Evolutionary conservation across 2,797 vertebrate species (phyloP).

Genomic region (Antrozous pallidus): DNA sequence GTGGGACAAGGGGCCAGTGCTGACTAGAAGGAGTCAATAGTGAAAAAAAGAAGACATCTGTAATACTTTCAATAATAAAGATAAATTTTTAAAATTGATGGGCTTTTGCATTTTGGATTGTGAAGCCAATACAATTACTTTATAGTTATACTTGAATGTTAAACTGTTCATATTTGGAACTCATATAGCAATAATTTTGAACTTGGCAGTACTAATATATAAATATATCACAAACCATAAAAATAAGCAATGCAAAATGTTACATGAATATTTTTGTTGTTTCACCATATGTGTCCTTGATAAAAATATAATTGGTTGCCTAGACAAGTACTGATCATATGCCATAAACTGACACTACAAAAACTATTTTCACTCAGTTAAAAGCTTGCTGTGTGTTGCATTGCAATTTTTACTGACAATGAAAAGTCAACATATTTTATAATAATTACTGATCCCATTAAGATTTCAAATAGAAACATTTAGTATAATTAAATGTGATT

Average conservation of each 20-base stretch:
- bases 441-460: constrained; percentile 54
- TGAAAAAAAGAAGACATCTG: too few relatives aligned
- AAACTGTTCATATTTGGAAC: constrained; percentile 13
- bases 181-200: neutral
- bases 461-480: constrained; percentile 49
- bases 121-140: neutral
- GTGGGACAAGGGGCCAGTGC: too few relatives aligned
- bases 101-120: neutral
- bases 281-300: neutral
- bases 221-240: constrained; percentile 27
- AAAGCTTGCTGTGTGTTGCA: constrained; percentile 33
- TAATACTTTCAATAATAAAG: too few relatives aligned
- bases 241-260: neutral
- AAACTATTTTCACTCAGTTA: constrained; percentile 41
- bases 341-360: constrained; percentile 38
- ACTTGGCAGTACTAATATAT: neutral
- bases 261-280: constrained; percentile 33
- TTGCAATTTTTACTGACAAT: constrained; percentile 55
- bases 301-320: constrained; percentile 49
- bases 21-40: too few relatives aligned
- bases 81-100: neutral
- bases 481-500: constrained; percentile 2
- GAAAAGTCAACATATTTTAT: constrained; percentile 43
- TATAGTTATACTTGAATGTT: neutral
- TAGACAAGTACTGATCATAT: constrained; percentile 1